Conservation (phyloP, 2,888 invertebrate genomes). For the Phrixothrix hirtus region DNA sequence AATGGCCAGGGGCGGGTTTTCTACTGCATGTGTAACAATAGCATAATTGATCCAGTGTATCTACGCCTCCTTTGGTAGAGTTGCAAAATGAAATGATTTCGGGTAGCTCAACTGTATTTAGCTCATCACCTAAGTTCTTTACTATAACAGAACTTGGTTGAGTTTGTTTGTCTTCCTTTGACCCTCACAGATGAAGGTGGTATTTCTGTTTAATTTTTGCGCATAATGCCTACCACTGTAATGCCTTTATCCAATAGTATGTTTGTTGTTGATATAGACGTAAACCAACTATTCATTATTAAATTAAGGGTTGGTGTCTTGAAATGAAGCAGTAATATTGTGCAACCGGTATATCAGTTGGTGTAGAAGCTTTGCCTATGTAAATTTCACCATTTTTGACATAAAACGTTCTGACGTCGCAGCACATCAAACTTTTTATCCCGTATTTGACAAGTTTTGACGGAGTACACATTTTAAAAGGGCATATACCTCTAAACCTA, state of each 20-base stretch:
- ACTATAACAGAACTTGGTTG: constrained; percentile 16
- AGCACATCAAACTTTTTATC: no score
- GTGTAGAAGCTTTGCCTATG: constrained; percentile 2
- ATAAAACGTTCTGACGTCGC: constrained; percentile 3
- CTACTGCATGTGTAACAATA: constrained; percentile 1
- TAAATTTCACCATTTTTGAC: constrained; percentile 1
- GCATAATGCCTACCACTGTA: constrained; percentile 15
- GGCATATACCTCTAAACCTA: constrained; percentile 21
- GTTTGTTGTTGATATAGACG: not conserved
- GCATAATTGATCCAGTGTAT: constrained; percentile 8
- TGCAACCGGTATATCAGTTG: constrained; percentile 1
- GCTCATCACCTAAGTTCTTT: constrained; percentile 19
- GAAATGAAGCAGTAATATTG: not conserved
- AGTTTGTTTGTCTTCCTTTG: constrained; percentile 12
- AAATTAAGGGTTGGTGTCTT: no score
- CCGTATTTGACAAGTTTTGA: no score
- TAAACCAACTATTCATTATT: no score
- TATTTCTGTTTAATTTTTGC: constrained; percentile 17
- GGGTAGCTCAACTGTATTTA: constrained; percentile 12
- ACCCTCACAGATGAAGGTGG: constrained; percentile 11
- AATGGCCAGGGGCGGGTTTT: constrained; percentile 13
- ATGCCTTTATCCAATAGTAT: constrained; percentile 6
- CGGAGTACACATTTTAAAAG: constrained; percentile 18
- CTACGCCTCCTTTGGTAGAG: constrained; percentile 13
- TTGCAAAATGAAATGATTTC: constrained; percentile 16